Evolutionary conservation across 2,113 vertebrate species (phyloP).

Genomic region (Ceratotherium simum): DNA sequence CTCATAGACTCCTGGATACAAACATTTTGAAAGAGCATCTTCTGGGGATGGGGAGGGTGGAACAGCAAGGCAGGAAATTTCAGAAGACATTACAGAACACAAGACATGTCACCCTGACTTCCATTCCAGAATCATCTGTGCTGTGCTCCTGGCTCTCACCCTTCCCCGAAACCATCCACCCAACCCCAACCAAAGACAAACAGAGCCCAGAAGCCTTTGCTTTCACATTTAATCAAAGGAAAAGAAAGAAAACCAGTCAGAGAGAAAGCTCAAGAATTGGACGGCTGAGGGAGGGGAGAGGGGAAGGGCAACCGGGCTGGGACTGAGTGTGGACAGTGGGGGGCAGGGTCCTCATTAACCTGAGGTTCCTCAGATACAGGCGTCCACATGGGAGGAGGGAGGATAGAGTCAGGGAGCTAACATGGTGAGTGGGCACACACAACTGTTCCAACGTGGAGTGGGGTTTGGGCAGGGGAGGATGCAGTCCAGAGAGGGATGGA

Average conservation of each 20-base stretch:
- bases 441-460: neutral
- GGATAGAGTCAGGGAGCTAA: neutral
- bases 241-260: constrained; percentile 60
- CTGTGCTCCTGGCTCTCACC: neutral
- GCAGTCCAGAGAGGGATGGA: neutral
- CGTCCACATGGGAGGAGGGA: neutral
- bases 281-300: neutral
- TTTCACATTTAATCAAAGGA: constrained; percentile 77
- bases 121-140: neutral
- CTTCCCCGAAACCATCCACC: neutral
- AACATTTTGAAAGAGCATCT: neutral
- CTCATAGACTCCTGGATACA: neutral
- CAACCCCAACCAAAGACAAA: neutral
- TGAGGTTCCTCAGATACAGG: neutral
- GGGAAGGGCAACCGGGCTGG: neutral
- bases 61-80: neutral
- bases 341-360: neutral
- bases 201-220: constrained; percentile 26
- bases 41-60: neutral
- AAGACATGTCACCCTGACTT: no score
- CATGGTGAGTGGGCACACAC: neutral
- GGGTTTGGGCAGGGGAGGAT: neutral
- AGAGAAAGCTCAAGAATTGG: neutral
- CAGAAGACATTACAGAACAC: neutral
- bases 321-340: neutral